Percentiles rank a stretch among this genome's conserved stretches.
These are phyloP conservation scores for Neotoxoptera formosana DNA, from an alignment of 1,140 invertebrate species.

Conservation along the genomic window DNA sequence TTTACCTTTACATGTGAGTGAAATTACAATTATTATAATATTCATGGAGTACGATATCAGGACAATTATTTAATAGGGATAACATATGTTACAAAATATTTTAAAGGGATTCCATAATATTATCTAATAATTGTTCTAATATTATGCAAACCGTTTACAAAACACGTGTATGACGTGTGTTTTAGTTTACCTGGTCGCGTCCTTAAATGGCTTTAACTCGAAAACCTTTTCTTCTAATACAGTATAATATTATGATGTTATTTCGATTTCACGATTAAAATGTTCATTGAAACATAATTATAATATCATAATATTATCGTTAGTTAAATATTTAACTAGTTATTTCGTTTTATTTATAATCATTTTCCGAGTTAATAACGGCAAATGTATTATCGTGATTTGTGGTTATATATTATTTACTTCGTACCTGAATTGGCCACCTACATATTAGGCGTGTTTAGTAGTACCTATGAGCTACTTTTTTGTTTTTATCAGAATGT, in stretches of 20 bases:
- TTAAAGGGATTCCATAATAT: neutral
- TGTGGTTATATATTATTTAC: too few species aligned
- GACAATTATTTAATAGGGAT: neutral
- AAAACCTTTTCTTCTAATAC: neutral
- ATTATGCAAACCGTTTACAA: neutral
- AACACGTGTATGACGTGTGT: neutral
- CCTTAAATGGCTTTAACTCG: neutral
- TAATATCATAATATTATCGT: too few species aligned
- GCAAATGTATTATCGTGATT: too few species aligned
- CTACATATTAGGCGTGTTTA: neutral
- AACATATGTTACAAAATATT: constrained; percentile 2
- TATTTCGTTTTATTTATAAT: too few species aligned
- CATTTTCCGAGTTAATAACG: too few species aligned
- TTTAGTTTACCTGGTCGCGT: neutral
- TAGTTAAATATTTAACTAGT: too few species aligned
- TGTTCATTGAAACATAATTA: neutral
- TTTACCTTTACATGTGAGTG: too few species aligned
- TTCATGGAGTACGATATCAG: neutral
- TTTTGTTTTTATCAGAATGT: neutral
- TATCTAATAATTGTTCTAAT: neutral
- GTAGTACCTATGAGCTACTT: neutral
- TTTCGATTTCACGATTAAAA: neutral
- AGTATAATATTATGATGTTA: too few species aligned
- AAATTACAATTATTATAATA: neutral
- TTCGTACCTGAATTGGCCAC: too few species aligned